phyloP scores from a whole-genome alignment of 2,888 invertebrate species.

The Cylindroiulus punctatus region DNA sequence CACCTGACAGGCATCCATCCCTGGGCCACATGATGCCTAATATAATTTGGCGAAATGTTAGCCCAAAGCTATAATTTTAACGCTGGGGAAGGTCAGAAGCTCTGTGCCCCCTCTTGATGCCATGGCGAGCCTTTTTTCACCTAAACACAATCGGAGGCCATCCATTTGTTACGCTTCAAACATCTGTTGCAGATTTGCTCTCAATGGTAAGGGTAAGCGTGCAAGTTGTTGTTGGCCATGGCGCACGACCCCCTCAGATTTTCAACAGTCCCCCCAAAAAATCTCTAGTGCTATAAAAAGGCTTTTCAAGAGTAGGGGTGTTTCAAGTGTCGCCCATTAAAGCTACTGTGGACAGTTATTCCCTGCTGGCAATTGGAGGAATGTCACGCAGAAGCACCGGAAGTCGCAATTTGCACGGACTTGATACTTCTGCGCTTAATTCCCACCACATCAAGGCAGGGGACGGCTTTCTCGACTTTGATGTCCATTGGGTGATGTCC shows the following conservation, averaged over 20 bases:
- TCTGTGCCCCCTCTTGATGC: background rate
- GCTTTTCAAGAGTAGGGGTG: background rate
- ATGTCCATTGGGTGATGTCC: too few relatives aligned
- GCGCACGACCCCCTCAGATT: background rate
- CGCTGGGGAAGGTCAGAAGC: conserved; percentile 39
- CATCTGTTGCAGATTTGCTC: conserved; percentile 47
- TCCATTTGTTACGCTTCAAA: conserved; percentile 45
- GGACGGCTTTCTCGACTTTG: too few relatives aligned
- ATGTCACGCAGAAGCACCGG: background rate
- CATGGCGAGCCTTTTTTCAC: background rate
- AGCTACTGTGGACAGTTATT: background rate
- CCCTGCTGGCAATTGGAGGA: background rate
- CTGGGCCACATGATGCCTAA: conserved; percentile 20
- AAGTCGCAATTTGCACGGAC: background rate
- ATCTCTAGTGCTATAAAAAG: background rate
- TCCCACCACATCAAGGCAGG: background rate
- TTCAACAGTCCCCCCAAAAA: conserved; percentile 6
- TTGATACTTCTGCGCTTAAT: background rate
- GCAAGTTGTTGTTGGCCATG: background rate
- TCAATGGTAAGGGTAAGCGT: background rate
- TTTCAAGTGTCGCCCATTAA: background rate
- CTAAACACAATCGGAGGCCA: background rate
- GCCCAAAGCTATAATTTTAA: conserved; percentile 35
- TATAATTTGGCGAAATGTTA: conserved; percentile 33
- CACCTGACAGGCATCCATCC: conserved; percentile 37